Evolutionary conservation across 2,113 vertebrate genomes (phyloP).

Genomic region (Rhineura floridana): DNA sequence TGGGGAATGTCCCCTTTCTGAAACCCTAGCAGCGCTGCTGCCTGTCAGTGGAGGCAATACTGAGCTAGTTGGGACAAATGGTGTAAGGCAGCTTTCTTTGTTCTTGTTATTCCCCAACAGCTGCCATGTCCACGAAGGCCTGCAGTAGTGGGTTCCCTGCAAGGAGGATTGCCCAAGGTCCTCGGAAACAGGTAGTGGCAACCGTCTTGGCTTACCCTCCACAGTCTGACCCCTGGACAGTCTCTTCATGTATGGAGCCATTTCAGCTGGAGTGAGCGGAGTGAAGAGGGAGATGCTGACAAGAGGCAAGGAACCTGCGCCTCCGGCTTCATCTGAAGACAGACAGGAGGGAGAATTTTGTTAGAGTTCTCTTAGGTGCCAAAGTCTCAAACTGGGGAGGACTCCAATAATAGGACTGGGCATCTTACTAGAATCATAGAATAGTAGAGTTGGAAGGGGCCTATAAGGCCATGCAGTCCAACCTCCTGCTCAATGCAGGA

Average conservation of each 20-base stretch:
- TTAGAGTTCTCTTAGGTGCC: not conserved
- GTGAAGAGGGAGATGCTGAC: conserved; percentile 90
- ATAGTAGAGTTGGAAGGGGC: no score
- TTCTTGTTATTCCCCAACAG: no score
- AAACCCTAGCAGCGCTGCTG: no score
- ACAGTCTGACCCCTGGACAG: conserved; percentile 90
- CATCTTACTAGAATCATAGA: no score
- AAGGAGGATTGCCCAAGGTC: not conserved
- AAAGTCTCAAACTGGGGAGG: not conserved
- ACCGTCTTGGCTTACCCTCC: conserved; percentile 82
- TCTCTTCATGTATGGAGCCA: conserved; percentile 91
- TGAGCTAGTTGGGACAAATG: no score
- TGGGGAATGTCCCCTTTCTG: no score
- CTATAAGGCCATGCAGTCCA: no score
- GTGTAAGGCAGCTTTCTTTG: no score
- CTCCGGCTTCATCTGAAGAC: conserved; percentile 81
- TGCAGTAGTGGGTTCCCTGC: not conserved
- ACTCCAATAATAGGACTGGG: not conserved
- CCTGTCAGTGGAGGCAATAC: no score
- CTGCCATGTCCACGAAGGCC: no score
- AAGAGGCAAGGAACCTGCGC: conserved; percentile 85
- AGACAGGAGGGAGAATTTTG: not conserved
- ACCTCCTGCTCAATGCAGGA: no score
- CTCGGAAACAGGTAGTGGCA: not conserved
- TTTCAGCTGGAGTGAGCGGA: conserved; percentile 85